phyloP scores from a whole-genome alignment of 1,140 invertebrate species.

The Lysiphlebus fabarum region DNA sequence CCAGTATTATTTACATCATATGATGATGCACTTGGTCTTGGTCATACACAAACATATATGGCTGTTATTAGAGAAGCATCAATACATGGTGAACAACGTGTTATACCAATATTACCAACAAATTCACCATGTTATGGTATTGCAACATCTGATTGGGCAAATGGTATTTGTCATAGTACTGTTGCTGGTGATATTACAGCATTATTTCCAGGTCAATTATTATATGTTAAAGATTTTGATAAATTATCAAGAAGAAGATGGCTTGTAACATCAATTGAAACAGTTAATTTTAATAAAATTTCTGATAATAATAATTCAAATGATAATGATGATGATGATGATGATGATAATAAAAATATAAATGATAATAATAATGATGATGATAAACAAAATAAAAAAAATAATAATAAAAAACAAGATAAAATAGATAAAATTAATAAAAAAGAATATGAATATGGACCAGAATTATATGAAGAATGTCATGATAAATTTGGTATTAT shows the following conservation, averaged over 20 bases:
- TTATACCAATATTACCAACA: slow-evolving; percentile 43
- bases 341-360: too few species aligned
- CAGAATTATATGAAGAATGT: slow-evolving; percentile 41
- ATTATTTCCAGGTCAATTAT: slow-evolving; percentile 49
- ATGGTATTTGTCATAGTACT: slow-evolving; percentile 50
- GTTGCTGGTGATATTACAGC: slow-evolving; percentile 50
- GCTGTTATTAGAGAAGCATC: slow-evolving; percentile 44
- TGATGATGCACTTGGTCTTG: slow-evolving; percentile 39
- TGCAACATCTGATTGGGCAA: slow-evolving; percentile 44
- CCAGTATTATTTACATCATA: slow-evolving; percentile 31
- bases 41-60: slow-evolving; percentile 44
- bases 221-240: slow-evolving; percentile 41
- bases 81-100: slow-evolving; percentile 29
- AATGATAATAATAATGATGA: too few species aligned
- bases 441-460: slow-evolving; percentile 41
- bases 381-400: slow-evolving; percentile 23
- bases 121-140: slow-evolving; percentile 46
- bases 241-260: slow-evolving; percentile 42
- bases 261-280: slow-evolving; percentile 30
- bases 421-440: too few species aligned
- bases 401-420: neutral
- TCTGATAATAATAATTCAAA: slow-evolving; percentile 17
- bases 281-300: slow-evolving; percentile 30
- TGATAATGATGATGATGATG: too few species aligned
- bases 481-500: slow-evolving; percentile 47